A percentile compares a stretch with the other conserved stretches of the same genome.
Conservation (phyloP, 2,888 invertebrate genomes). For the Caenorhabditis sp. region DNA sequence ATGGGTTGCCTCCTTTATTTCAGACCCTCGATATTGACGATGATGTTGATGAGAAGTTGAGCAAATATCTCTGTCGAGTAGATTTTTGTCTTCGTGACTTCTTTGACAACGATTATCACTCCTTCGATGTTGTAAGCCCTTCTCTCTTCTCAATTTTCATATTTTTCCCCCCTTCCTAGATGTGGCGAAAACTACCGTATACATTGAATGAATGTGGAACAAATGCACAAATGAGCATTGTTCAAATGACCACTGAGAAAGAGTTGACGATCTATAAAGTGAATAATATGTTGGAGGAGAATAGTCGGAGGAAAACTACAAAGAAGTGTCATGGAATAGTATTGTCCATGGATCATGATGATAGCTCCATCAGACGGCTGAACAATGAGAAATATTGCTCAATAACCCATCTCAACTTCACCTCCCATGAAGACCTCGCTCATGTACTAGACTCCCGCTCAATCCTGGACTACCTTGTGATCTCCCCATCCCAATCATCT, state of each 20-base stretch:
- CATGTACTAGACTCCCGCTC: background rate
- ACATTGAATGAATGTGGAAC: background rate
- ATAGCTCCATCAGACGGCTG: background rate
- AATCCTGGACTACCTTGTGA: background rate
- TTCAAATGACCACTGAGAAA: background rate
- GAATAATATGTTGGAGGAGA: background rate
- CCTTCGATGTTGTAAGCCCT: too few species aligned
- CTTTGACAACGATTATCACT: too few species aligned
- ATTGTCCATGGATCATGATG: too few species aligned
- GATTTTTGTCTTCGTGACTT: background rate
- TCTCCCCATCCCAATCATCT: background rate
- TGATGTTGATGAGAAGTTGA: background rate
- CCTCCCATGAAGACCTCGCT: background rate
- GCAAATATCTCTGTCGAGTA: background rate
- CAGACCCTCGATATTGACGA: background rate
- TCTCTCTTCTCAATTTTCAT: too few species aligned
- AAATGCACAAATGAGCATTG: background rate
- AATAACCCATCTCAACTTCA: background rate
- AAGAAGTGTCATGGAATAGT: background rate
- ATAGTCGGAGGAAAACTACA: background rate
- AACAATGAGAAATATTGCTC: background rate
- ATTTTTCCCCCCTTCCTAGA: too few species aligned
- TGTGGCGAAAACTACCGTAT: slow-evolving; percentile 1
- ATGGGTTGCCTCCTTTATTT: background rate
- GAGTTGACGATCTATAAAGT: background rate